phyloP scores from a whole-genome alignment of 2,888 invertebrate species.

The Masnerella sp. region DNA sequence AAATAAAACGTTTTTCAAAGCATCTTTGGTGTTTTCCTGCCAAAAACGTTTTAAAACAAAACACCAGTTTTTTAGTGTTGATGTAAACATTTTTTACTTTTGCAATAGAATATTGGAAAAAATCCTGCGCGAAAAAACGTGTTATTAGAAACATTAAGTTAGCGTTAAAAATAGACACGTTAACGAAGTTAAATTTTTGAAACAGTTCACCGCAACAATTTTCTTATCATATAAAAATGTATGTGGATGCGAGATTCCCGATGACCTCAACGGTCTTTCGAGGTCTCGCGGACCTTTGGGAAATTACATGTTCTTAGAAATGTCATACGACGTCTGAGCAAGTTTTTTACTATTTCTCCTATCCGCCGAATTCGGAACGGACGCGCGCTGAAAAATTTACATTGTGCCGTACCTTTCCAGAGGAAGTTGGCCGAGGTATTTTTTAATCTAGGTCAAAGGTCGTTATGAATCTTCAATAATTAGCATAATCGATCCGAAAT shows the following conservation, averaged over 20 bases:
- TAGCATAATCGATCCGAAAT: no score
- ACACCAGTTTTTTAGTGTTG: no score
- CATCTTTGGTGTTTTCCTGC: no score
- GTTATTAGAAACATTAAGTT: no score
- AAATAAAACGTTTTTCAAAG: no score
- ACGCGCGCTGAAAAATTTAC: constrained; percentile 22
- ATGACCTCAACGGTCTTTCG: constrained; percentile 55
- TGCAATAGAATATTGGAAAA: no score
- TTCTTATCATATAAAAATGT: constrained; percentile 39
- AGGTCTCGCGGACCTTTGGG: constrained; percentile 56
- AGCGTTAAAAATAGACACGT: background rate
- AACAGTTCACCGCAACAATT: constrained; percentile 13
- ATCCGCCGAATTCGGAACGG: constrained; percentile 10
- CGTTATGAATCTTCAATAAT: no score
- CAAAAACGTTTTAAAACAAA: no score
- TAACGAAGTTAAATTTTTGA: constrained; percentile 4
- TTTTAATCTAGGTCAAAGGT: no score
- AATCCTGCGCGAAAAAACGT: no score
- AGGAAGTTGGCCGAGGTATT: no score
- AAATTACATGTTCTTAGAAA: constrained; percentile 56
- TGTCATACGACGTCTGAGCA: constrained; percentile 41
- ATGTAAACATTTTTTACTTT: no score
- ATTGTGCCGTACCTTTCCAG: background rate
- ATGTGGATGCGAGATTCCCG: constrained; percentile 38
- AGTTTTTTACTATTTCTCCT: constrained; percentile 16